phyloP scores from a whole-genome alignment of 2,113 vertebrate genomes.

The Serinus canaria region DNA sequence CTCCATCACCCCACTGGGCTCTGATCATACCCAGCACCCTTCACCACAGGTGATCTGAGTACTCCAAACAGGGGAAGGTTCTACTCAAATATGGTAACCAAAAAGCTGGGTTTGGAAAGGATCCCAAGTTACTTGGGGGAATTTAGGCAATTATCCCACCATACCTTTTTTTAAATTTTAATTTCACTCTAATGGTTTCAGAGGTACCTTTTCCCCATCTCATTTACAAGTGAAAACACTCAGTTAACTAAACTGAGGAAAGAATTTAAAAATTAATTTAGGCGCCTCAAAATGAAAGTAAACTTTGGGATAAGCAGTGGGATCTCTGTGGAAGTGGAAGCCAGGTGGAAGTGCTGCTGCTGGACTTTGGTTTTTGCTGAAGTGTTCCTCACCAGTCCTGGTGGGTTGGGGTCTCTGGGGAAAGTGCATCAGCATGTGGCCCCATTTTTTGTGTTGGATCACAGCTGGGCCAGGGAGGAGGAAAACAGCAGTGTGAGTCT shows the following conservation, averaged over 20 bases:
- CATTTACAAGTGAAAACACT: conserved; percentile 37
- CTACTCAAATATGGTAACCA: conserved; percentile 17
- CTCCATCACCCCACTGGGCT: background rate
- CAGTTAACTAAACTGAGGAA: background rate
- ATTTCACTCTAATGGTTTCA: conserved; percentile 22
- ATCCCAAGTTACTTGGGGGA: conserved; percentile 16
- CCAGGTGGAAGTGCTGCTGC: background rate
- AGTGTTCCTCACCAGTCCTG: background rate
- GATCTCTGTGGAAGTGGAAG: background rate
- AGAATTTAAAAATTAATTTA: background rate
- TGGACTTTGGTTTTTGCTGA: background rate
- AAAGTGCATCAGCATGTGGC: background rate
- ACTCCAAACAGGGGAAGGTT: background rate
- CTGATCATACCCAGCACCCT: background rate
- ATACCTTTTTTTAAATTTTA: background rate
- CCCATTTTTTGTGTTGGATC: background rate
- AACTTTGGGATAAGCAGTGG: background rate
- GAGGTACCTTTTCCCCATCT: background rate
- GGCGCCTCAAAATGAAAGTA: background rate
- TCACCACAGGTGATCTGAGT: background rate
- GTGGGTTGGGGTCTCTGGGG: background rate
- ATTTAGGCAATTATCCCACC: conserved; percentile 40
- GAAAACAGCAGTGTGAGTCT: background rate
- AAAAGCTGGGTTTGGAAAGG: conserved; percentile 2
- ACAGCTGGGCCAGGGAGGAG: background rate